These are phyloP conservation scores for Daphoenositta chrysoptera DNA, from an alignment of 2,113 vertebrate genomes.

Conservation along the genomic window DNA sequence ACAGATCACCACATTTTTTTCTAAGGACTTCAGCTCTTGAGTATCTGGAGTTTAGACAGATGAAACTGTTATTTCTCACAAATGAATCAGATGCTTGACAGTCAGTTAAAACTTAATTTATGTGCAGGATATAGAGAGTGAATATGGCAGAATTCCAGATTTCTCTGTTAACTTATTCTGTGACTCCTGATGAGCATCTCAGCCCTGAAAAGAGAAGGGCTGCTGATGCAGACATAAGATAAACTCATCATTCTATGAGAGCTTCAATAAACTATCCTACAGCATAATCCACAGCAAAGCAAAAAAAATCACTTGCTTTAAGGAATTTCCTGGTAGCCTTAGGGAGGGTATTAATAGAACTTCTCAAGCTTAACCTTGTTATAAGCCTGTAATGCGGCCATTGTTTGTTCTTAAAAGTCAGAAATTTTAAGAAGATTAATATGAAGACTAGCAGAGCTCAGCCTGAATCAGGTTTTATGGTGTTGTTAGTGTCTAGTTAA, in stretches of 20 bases:
- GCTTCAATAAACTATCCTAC: conserved; percentile 27
- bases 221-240: conserved; percentile 56
- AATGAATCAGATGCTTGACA: conserved; percentile 59
- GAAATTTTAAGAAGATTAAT: conserved; percentile 68
- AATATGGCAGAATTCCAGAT: conserved; percentile 46
- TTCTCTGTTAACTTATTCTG: conserved; percentile 45
- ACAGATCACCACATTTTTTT: background rate
- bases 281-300: conserved; percentile 29
- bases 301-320: conserved; percentile 49
- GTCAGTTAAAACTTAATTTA: conserved; percentile 68
- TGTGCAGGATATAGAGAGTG: conserved; percentile 19
- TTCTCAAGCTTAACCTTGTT: conserved; percentile 61
- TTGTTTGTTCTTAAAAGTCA: conserved; percentile 66
- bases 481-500: conserved; percentile 46
- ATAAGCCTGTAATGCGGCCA: conserved; percentile 6
- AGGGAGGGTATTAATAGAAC: conserved; percentile 61
- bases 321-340: conserved; percentile 62
- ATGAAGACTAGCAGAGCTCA: conserved; percentile 6
- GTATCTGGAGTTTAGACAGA: conserved; percentile 50
- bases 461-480: conserved; percentile 41
- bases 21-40: background rate
- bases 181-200: conserved; percentile 45
- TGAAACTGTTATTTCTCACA: conserved; percentile 54
- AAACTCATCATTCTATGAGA: conserved; percentile 27
- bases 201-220: background rate